Conservation (phyloP, 2,888 invertebrate species). For the Macrosiphum euphorbiae region DNA sequence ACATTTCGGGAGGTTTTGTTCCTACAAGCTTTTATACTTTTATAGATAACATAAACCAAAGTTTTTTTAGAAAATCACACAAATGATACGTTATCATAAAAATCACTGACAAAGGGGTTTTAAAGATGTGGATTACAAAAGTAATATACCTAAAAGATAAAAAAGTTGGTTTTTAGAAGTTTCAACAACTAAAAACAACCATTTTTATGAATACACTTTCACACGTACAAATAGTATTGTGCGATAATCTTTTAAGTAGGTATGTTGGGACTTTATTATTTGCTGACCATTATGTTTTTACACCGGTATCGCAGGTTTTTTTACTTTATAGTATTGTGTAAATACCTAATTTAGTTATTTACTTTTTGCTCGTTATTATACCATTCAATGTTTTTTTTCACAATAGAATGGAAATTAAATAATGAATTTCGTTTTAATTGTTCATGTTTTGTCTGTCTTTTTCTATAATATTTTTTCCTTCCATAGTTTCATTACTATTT, state of each 20-base stretch:
- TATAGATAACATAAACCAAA: background rate
- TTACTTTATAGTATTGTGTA: conserved; percentile 20
- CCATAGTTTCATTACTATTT: background rate
- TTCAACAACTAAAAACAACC: background rate
- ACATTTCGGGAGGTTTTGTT: background rate
- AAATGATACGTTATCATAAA: background rate
- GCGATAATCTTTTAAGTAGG: conserved; percentile 21
- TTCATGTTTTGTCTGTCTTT: conserved; percentile 3
- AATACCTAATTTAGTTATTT: conserved; percentile 50
- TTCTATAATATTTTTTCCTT: background rate
- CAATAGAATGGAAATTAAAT: conserved; percentile 49
- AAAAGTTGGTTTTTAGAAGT: background rate
- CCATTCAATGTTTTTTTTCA: conserved; percentile 40
- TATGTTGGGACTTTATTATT: conserved; percentile 23
- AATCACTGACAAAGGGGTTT: background rate
- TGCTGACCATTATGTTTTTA: conserved; percentile 29
- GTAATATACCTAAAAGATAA: no score
- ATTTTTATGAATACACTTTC: conserved; percentile 1
- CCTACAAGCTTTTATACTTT: background rate
- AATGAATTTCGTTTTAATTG: conserved; percentile 56
- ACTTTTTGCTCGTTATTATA: conserved; percentile 28
- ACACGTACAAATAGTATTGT: background rate
- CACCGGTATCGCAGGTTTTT: conserved; percentile 24
- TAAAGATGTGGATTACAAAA: background rate
- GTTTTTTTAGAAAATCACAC: background rate